These are phyloP conservation scores for Heliconius sara DNA, from an alignment of 2,888 invertebrate genomes.

Conservation along the genomic window DNA sequence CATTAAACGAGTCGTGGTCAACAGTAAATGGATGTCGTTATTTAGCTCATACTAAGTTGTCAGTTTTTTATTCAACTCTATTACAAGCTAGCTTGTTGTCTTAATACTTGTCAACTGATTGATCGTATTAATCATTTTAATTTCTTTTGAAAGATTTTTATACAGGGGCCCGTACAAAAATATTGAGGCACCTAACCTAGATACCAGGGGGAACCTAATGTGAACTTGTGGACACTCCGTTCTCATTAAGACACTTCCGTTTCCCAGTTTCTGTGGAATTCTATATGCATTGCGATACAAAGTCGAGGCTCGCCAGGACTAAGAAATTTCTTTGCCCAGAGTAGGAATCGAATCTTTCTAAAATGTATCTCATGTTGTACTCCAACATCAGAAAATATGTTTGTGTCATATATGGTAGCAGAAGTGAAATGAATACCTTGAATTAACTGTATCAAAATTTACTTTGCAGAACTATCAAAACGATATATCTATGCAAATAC, in stretches of 20 bases:
- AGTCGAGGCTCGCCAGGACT: too few species aligned
- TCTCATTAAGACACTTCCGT: too few species aligned
- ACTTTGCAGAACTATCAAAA: slow-evolving; percentile 25
- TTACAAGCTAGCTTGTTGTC: slow-evolving; percentile 4
- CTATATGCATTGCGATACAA: too few species aligned
- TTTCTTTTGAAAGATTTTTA: not conserved
- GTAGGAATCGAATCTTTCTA: too few species aligned
- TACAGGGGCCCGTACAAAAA: not conserved
- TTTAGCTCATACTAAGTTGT: slow-evolving; percentile 11
- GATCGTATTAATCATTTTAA: not conserved
- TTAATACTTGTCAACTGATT: slow-evolving; percentile 5
- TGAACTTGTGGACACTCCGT: too few species aligned
- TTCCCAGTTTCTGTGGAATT: too few species aligned
- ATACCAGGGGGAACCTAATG: too few species aligned
- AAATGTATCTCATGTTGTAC: not conserved
- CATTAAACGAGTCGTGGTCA: slow-evolving; percentile 11
- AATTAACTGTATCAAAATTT: slow-evolving; percentile 16
- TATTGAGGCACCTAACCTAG: too few species aligned
- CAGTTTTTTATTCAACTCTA: slow-evolving; percentile 22
- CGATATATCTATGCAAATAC: slow-evolving; percentile 23
- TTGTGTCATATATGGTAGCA: not conserved
- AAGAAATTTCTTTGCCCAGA: too few species aligned
- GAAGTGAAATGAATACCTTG: slow-evolving; percentile 20
- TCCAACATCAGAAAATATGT: not conserved
- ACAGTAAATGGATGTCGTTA: slow-evolving; percentile 22